Conservation (phyloP, 2,888 invertebrate species). For the Trachelus troglodyta region DNA sequence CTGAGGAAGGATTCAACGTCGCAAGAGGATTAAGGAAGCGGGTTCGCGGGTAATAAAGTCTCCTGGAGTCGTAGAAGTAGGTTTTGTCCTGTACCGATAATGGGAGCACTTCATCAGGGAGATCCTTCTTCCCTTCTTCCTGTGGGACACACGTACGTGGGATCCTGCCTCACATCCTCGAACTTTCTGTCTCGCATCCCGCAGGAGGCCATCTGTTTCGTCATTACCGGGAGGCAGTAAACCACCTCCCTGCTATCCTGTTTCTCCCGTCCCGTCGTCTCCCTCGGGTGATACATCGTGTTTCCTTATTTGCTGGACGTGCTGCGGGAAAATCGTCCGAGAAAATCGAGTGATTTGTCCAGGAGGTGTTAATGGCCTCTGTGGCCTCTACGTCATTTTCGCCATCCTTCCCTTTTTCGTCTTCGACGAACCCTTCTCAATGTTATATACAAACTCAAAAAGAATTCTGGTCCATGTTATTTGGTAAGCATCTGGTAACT, state of each 20-base stretch:
- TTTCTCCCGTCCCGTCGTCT: constrained; percentile 45
- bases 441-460: too few relatives aligned
- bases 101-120: constrained; percentile 64
- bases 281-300: constrained; percentile 66
- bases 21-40: constrained; percentile 46
- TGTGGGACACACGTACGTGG: constrained; percentile 48
- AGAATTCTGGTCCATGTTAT: too few relatives aligned
- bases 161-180: constrained; percentile 29
- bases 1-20: constrained; percentile 27
- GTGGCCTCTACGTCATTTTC: constrained; percentile 17
- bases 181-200: constrained; percentile 39
- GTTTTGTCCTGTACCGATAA: constrained; percentile 65
- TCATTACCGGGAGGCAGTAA: constrained; percentile 65
- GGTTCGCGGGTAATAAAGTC: constrained; percentile 64
- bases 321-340: constrained; percentile 63
- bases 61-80: constrained; percentile 53
- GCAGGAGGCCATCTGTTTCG: constrained; percentile 65
- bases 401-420: too few relatives aligned
- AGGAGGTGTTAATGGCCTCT: constrained; percentile 61
- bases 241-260: constrained; percentile 48
- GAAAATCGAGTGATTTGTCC: constrained; percentile 67
- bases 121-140: constrained; percentile 47
- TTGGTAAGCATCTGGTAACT: too few relatives aligned
- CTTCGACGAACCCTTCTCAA: too few relatives aligned
- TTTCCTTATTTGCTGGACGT: constrained; percentile 65